Base-by-base conservation (phyloP, 2,797 vertebrate species). In the Ceyx erithaca region DNA sequence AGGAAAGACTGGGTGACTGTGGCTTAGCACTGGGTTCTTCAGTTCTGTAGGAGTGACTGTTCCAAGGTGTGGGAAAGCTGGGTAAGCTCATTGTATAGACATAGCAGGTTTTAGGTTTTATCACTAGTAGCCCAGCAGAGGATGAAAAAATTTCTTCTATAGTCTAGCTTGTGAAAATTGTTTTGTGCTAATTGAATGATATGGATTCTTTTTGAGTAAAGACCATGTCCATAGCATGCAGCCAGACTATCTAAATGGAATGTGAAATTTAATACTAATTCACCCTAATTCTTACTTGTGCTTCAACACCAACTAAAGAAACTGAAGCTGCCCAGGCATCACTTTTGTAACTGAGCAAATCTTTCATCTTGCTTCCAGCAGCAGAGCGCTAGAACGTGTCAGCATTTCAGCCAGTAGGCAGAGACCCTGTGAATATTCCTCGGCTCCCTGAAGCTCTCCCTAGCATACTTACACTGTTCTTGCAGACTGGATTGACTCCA, bases 401-500 rank as follows among this genome's bases (percentile, higher is more conserved):
- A 11, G 64, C 61, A 58, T 70, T 92, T 84, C 80, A 90, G 45
- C 61, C 89, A 57, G 75, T 43, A 86, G 68, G 26, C 70, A 83
- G 75, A 80, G 71, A 71, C 64, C 57, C 52, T 77, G 49, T n/a
- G 71, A 64, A 35, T 72, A 52, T 66, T 91, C 33, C 18, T 81
- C 0, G 0, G 46, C 85, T 86, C 72, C 41, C 55, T 76, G 73
- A 79, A 93, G 77, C 82, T 84, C 89, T 92, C 28, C 45, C 46
- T 69, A 64, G 43, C 48, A 69, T 69, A 41, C 62, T 87, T 92
- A 40, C 41, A 63, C n/a, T 67, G n/a, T 85, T 91, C 90, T 84
- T 45, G 89, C 33, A 28, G 41, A 40, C 80, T 95, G 93, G 90
- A 94, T 77, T 62, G 41, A 51, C 80, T 95, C 80, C 94, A 90